Evolutionary conservation across 2,797 vertebrate species (phyloP).

Genomic region (Sebastes nivosus): DNA sequence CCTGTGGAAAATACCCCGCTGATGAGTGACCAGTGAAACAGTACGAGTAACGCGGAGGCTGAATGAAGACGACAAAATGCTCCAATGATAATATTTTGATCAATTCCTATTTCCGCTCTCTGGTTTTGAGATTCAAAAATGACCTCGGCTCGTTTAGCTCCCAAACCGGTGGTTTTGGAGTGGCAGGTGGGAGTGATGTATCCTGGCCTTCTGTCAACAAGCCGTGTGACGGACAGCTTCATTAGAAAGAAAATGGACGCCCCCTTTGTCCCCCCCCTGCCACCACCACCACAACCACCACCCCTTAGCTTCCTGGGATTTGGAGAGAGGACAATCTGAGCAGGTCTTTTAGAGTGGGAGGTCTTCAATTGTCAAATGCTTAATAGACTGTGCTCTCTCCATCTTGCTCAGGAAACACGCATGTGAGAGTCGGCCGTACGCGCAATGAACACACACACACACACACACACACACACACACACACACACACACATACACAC

Average conservation of each 20-base stretch:
- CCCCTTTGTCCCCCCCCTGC: slow-evolving; percentile 46
- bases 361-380: slow-evolving; percentile 80
- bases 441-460: slow-evolving; percentile 3
- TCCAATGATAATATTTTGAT: slow-evolving; percentile 31
- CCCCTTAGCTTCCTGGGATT: slow-evolving; percentile 61
- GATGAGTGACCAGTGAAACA: background rate
- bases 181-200: slow-evolving; percentile 66
- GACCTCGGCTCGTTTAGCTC: slow-evolving; percentile 28
- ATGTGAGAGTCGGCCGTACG: background rate
- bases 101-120: background rate
- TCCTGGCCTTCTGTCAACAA: slow-evolving; percentile 77
- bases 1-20: too few relatives aligned
- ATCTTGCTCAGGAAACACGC: slow-evolving; percentile 48
- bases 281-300: background rate
- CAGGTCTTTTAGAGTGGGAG: slow-evolving; percentile 78
- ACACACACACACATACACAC: background rate
- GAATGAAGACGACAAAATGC: background rate
- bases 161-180: slow-evolving; percentile 48
- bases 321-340: slow-evolving; percentile 67
- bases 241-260: slow-evolving; percentile 81
- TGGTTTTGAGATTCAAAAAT: slow-evolving; percentile 15
- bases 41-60: background rate
- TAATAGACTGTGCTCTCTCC: slow-evolving; percentile 80
- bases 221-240: slow-evolving; percentile 77
- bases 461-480: background rate